These are phyloP conservation scores for Gortyna flavago DNA, from an alignment of 2,888 invertebrate genomes.

Conservation along the genomic window DNA sequence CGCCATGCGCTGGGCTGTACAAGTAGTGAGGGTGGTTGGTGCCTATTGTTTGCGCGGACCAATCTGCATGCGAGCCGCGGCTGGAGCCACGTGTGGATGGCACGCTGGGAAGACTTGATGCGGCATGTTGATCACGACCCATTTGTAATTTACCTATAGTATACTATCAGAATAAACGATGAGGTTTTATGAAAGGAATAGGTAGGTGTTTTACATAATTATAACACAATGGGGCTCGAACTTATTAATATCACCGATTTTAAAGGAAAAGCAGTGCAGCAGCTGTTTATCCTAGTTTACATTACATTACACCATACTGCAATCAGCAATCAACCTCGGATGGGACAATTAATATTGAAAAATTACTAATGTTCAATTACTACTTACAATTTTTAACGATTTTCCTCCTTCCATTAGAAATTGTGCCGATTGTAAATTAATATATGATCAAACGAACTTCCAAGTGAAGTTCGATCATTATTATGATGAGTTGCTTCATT, in stretches of 20 bases:
- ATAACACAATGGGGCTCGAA: not conserved
- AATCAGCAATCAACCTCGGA: not conserved
- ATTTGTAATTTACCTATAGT: slow-evolving; percentile 19
- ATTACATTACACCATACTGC: not conserved
- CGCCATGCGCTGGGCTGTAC: slow-evolving; percentile 46
- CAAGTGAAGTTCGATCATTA: no score
- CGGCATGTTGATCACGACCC: slow-evolving; percentile 14
- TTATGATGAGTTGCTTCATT: no score
- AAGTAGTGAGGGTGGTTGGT: slow-evolving; percentile 6
- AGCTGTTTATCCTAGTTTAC: not conserved
- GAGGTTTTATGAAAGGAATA: not conserved
- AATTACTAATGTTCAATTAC: not conserved
- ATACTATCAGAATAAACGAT: not conserved
- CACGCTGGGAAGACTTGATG: not conserved
- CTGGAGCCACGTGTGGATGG: not conserved
- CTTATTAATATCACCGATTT: not conserved
- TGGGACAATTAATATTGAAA: not conserved
- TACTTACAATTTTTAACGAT: not conserved
- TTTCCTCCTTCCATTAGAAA: slow-evolving; percentile 6
- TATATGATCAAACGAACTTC: no score
- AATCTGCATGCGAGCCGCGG: slow-evolving; percentile 38
- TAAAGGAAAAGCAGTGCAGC: not conserved
- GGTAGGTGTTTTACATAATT: not conserved
- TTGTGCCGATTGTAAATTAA: not conserved
- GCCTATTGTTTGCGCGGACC: slow-evolving; percentile 16